Evolutionary conservation across 2,797 vertebrate genomes (phyloP), one percentile per base, ranked within the genome.

Genomic region (Eleutherodactylus coqui): DNA sequence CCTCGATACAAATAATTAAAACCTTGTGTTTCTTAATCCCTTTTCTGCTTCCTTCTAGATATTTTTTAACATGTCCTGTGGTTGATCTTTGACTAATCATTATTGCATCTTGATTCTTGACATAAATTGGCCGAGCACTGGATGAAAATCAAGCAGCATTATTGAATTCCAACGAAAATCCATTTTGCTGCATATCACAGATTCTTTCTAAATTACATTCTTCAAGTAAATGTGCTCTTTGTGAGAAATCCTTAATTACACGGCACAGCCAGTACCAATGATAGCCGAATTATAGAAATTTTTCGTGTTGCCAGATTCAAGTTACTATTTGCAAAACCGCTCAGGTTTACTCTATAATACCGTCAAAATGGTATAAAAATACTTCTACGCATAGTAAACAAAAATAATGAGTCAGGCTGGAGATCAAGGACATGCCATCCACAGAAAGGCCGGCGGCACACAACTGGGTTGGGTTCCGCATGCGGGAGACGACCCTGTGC

Each of bases 191-290:
- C 84, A 85, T 79, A 70, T 55, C 29, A 41, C 45, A 70, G 43
- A 85, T 85, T 79, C 75, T 55, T 79, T 55, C 76, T 72, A 79
- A 85, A 85, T 85, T 85, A 79, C 62, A 85, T 85, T 85, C 62
- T 85, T 85, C 64, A 14, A 72, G 60, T 69, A 70, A 78, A 73
- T 38, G 75, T 67, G 38, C 41, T n/a, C 82, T 83, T 75, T 83
- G 36, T 51, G 53, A 55, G 77, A 84, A 69, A 72, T 24, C 19
- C 21, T 10, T 58, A 58, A 70, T 77, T 78, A 62, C 29, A 38
- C 45, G 11, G 21, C 51, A 21, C 21, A 69, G 41, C 32, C 24
- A 24, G 29, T 38, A 29, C 41, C 41, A 58, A 9, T 45, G 45
- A 75, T 49, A 27, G 6, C 6, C 2, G 29, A 76, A 51, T 53